These are phyloP conservation scores for Poeciliopsis infans DNA, from an alignment of 2,797 vertebrate species.

Conservation along the genomic window DNA sequence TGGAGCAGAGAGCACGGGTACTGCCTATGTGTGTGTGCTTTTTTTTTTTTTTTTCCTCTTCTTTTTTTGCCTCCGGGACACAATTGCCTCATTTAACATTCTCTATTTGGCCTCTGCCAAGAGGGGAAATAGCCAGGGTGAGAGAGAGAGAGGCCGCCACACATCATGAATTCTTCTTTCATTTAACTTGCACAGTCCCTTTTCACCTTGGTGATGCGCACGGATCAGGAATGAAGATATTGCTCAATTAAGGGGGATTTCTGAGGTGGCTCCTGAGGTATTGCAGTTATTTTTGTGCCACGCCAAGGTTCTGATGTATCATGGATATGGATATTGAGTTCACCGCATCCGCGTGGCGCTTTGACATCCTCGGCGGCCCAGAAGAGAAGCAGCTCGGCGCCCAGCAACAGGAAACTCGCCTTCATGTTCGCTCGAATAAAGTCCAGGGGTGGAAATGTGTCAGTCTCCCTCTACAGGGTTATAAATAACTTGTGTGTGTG, in stretches of 20 bases:
- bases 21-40: constrained; percentile 25
- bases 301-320: constrained; percentile 71
- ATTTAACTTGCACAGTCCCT: constrained; percentile 80
- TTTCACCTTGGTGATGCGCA: constrained; percentile 81
- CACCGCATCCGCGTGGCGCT: constrained; percentile 64
- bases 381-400: constrained; percentile 43
- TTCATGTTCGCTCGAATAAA: constrained; percentile 49
- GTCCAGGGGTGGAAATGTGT: constrained; percentile 52
- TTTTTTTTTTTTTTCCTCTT: constrained; percentile 36
- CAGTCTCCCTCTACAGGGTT: constrained; percentile 42
- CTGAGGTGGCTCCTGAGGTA: constrained; percentile 68
- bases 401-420: constrained; percentile 43
- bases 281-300: constrained; percentile 65
- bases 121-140: constrained; percentile 80
- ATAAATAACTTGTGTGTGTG: constrained; percentile 54
- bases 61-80: constrained; percentile 80
- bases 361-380: constrained; percentile 59
- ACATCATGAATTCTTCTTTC: constrained; percentile 84
- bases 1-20: constrained; percentile 72
- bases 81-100: constrained; percentile 87
- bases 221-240: constrained; percentile 74
- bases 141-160: constrained; percentile 75
- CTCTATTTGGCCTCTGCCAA: constrained; percentile 83
- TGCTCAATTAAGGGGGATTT: constrained; percentile 81
- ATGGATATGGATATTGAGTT: constrained; percentile 78